Base-by-base conservation (phyloP, 2,888 invertebrate species). In the Caenorhabditis sp. region DNA sequence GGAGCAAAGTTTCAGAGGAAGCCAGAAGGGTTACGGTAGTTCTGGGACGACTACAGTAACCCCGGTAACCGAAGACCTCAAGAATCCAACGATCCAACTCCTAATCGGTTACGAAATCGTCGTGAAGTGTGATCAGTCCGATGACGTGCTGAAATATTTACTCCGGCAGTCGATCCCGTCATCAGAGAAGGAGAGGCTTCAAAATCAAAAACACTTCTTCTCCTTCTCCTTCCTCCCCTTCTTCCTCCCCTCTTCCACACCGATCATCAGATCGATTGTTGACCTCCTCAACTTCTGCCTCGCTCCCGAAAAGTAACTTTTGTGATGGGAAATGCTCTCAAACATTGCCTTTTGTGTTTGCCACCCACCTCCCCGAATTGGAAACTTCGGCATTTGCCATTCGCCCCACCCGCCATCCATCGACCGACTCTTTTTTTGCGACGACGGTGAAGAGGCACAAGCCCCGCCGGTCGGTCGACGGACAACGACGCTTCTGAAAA, bases 401-500 rank as follows among this genome's bases (percentile, higher is more conserved):
- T n/a, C 26, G 17, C 26, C 24, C 61, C 39, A 11, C 17, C 53
- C 13, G 20, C 63, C 62, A 35, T 35, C 62, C n/a, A n/a, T n/a
- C n/a, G n/a, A n/a, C n/a, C 26, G 30, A 62, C 50, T 37, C 50
- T 39, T 30, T 30, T 30, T 30, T 30, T 30, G 30, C 30, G 30
- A 7, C 30, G 30, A 7, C 30, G 9, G 9, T 9, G 35, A 13
- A 35, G 37, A 46, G 65, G 65, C 65, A 65, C 65, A 65, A 65
- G 65, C 65, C 55, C 48, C 27, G 26, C 39, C 46, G 46, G 13
- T 30, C 30, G 37, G 35, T 35, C 13, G 9, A 13, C 13, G 11
- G 37, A 20, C 30, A n/a, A 20, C 55, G 46, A 37, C 70, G 59
- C 61, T 70, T 61, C 70, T 61, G 70, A 59, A 70, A 70, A 59